These are phyloP conservation scores for Mola mola DNA, from an alignment of 2,113 vertebrate genomes.

Conservation along the genomic window DNA sequence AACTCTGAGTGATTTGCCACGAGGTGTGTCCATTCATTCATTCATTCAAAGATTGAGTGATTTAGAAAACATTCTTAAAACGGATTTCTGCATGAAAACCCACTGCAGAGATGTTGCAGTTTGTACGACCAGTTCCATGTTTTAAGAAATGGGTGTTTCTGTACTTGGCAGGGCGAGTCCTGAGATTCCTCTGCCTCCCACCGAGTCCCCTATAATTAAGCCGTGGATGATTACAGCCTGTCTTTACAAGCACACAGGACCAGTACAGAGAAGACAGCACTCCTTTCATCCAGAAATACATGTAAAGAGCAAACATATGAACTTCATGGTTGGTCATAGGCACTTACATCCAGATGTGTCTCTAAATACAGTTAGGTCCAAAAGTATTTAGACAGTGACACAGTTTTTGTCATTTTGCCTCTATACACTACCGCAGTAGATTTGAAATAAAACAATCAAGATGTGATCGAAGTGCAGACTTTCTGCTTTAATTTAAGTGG, in stretches of 20 bases:
- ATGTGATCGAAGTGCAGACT: too few species aligned
- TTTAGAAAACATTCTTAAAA: too few species aligned
- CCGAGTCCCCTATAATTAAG: slow-evolving; percentile 75
- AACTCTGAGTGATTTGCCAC: too few species aligned
- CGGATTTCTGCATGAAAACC: background rate
- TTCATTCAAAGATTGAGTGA: too few species aligned
- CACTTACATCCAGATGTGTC: slow-evolving; percentile 17
- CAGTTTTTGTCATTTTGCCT: too few species aligned
- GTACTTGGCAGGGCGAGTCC: slow-evolving; percentile 73
- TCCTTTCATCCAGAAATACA: slow-evolving; percentile 66
- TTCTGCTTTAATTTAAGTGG: slow-evolving; percentile 53
- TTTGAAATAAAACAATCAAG: too few species aligned
- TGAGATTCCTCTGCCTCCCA: slow-evolving; percentile 63
- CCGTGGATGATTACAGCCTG: slow-evolving; percentile 73
- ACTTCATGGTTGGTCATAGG: slow-evolving; percentile 29
- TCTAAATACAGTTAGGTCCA: slow-evolving; percentile 16
- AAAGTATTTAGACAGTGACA: too few species aligned
- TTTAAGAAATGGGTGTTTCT: slow-evolving; percentile 68
- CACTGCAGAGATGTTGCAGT: slow-evolving; percentile 16
- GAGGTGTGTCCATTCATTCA: too few species aligned
- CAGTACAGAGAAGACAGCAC: slow-evolving; percentile 42
- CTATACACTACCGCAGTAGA: too few species aligned
- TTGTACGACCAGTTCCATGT: slow-evolving; percentile 34
- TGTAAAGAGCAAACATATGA: slow-evolving; percentile 59
- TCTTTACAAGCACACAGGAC: slow-evolving; percentile 43